Evolutionary conservation across 2,888 invertebrate genomes (phyloP).

Genomic region (Luperina nickerlii): DNA sequence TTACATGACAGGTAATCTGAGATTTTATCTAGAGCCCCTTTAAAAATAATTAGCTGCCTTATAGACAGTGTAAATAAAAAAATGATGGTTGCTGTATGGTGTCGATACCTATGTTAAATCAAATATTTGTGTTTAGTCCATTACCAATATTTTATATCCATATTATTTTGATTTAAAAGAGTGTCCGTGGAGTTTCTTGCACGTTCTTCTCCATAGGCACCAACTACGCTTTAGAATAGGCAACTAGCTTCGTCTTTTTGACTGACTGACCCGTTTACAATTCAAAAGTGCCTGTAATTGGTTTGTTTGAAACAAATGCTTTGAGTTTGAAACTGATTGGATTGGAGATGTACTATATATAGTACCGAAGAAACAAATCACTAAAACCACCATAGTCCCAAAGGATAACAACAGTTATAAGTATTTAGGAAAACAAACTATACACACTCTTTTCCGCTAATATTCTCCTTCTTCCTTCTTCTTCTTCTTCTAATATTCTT

Average conservation of each 20-base stretch:
- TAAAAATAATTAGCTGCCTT: background rate
- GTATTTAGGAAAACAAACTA: background rate
- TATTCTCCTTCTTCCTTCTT: background rate
- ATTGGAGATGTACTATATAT: background rate
- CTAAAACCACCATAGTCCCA: background rate
- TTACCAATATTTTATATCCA: background rate
- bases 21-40: background rate
- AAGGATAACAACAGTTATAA: background rate
- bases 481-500: too few species aligned
- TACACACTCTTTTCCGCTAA: too few species aligned
- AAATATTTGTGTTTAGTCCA: too few species aligned
- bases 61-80: background rate
- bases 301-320: background rate
- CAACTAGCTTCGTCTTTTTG: background rate
- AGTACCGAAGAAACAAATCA: background rate
- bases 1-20: background rate
- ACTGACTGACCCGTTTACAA: background rate
- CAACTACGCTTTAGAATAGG: too few species aligned
- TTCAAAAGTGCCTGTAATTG: background rate
- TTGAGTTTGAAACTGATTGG: background rate
- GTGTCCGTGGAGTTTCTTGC: background rate
- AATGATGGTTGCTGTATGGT: background rate
- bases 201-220: background rate
- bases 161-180: background rate
- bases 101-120: too few species aligned